phyloP scores from a whole-genome alignment of 30 jellyfish, hydroid and myxozoan species.

The Turritopsis rubra region DNA sequence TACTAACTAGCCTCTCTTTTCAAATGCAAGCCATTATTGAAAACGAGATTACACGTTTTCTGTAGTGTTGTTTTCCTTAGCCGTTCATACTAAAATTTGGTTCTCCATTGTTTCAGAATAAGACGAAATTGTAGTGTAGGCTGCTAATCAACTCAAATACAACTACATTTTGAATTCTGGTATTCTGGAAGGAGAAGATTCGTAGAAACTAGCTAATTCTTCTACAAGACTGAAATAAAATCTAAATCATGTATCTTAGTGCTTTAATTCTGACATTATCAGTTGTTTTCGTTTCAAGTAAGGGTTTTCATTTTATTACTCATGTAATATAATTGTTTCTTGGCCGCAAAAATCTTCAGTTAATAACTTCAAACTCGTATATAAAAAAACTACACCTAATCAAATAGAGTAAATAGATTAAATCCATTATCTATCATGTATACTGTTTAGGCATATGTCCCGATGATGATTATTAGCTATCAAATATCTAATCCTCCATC shows the following conservation, averaged over 20 bases:
- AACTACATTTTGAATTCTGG: background rate
- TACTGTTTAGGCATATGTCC: too few species aligned
- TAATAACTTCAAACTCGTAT: too few species aligned
- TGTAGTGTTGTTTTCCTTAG: background rate
- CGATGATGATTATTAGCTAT: too few species aligned
- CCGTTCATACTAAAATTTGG: constrained; percentile 2
- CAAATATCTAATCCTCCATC: too few species aligned
- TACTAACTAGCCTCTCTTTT: background rate
- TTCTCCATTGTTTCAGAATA: background rate
- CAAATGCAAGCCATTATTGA: too few species aligned
- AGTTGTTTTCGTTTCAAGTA: background rate
- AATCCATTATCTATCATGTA: too few species aligned
- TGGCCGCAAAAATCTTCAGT: too few species aligned
- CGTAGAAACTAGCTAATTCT: background rate
- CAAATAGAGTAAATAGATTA: too few species aligned
- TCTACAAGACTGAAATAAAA: background rate
- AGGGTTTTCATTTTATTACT: background rate
- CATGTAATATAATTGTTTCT: too few species aligned
- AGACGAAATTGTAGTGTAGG: background rate
- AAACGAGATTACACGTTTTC: constrained; percentile 17
- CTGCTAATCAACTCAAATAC: background rate
- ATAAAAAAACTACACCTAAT: too few species aligned
- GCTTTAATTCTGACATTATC: background rate
- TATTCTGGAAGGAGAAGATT: background rate
- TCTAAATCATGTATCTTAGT: background rate